A percentile compares a stretch with the other conserved stretches of the same genome.
phyloP scores from a whole-genome alignment of 2,888 invertebrate genomes.

The Synanthedon vespiformis region DNA sequence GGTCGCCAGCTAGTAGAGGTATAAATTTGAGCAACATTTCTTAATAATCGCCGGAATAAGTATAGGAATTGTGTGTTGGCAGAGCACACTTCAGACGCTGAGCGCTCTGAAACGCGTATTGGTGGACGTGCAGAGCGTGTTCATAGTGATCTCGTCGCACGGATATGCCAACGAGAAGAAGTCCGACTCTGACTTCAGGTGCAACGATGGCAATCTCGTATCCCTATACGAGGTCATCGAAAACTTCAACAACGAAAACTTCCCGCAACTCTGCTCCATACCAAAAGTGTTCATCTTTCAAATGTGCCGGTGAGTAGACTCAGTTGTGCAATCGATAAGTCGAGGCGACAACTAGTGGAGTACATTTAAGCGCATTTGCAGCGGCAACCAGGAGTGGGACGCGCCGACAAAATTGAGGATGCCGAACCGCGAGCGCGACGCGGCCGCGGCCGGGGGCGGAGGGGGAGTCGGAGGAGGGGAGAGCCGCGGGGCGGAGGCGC shows the following conservation, averaged over 20 bases:
- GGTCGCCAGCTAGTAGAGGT: too few species aligned
- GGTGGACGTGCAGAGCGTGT: conserved; percentile 68
- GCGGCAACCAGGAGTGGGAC: conserved; percentile 28
- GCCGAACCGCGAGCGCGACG: conserved; percentile 16
- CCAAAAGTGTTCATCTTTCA: conserved; percentile 83
- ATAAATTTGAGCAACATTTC: too few species aligned
- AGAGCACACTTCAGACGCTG: conserved; percentile 52
- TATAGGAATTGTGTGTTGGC: not conserved
- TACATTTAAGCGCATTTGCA: conserved; percentile 12
- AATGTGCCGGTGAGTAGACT: conserved; percentile 67
- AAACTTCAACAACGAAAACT: conserved; percentile 68
- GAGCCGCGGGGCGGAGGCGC: conserved; percentile 21
- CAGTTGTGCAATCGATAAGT: not conserved
- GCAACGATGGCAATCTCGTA: conserved; percentile 66
- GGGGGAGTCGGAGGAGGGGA: conserved; percentile 18
- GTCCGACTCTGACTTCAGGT: conserved; percentile 70
- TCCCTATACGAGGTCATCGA: conserved; percentile 67
- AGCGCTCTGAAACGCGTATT: conserved; percentile 33
- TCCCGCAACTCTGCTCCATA: conserved; percentile 65
- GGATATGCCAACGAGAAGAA: conserved; percentile 57
- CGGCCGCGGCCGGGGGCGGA: conserved; percentile 23
- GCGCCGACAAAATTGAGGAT: conserved; percentile 9
- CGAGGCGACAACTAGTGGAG: not conserved
- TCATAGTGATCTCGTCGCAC: conserved; percentile 77
- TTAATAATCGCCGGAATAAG: too few species aligned